Conservation (phyloP, 1,140 invertebrate genomes). For the Pseudomyrmex concolor region DNA sequence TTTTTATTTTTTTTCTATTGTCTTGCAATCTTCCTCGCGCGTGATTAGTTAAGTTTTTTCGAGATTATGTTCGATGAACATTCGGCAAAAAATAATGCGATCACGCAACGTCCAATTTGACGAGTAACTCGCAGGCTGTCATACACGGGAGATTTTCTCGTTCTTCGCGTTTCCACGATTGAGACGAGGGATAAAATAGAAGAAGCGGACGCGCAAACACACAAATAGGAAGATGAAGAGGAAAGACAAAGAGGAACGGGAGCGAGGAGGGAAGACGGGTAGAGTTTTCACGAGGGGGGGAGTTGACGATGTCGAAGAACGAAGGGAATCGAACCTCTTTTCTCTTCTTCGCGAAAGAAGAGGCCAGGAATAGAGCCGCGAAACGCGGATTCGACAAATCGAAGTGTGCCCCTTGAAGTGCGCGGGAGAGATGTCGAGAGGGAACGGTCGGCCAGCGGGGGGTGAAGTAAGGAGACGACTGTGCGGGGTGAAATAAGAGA, state of each 20-base stretch:
- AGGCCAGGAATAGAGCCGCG: slow-evolving; percentile 69
- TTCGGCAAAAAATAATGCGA: slow-evolving; percentile 57
- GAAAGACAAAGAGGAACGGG: slow-evolving; percentile 28
- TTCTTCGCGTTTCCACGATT: slow-evolving; percentile 67
- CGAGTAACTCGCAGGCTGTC: slow-evolving; percentile 36
- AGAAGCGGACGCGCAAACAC: slow-evolving; percentile 47
- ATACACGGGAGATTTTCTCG: slow-evolving; percentile 63
- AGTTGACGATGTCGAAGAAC: slow-evolving; percentile 19
- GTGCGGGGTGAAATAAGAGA: slow-evolving; percentile 66
- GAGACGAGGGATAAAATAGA: slow-evolving; percentile 78
- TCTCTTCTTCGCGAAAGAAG: slow-evolving; percentile 55
- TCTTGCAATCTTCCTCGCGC: too few species aligned
- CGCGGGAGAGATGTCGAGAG: slow-evolving; percentile 59
- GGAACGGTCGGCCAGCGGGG: slow-evolving; percentile 10
- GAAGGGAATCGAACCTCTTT: slow-evolving; percentile 67
- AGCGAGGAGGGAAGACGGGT: slow-evolving; percentile 5
- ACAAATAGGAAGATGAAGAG: slow-evolving; percentile 23
- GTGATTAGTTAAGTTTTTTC: slow-evolving; percentile 43
- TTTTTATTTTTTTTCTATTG: too few species aligned
- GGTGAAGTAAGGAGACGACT: slow-evolving; percentile 67
- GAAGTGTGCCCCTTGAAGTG: slow-evolving; percentile 74
- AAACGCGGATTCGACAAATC: slow-evolving; percentile 83
- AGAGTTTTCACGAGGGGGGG: slow-evolving; percentile 54
- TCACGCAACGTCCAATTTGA: slow-evolving; percentile 67
- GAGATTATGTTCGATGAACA: slow-evolving; percentile 53